Evolutionary conservation across 2,888 invertebrate species (phyloP), one percentile per base, ranked within the genome.

Genomic region (Argynnis bischoffii): DNA sequence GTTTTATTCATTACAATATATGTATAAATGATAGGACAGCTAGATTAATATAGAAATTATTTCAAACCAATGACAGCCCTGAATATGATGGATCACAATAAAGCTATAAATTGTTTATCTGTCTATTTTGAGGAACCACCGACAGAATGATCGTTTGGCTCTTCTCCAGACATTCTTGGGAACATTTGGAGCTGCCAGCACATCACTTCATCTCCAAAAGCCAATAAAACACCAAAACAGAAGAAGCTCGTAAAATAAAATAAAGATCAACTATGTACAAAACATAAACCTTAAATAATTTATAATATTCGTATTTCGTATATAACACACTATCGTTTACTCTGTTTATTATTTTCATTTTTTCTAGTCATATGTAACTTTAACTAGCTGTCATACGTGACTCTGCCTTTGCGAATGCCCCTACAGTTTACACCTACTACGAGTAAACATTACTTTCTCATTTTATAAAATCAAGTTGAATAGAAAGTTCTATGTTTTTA

Each of bases 101-200:
- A 81, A 82, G 81, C 77, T 74, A 72, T 73, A 76, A 76, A 67
- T 76, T 78, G 78, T 78, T 78, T 76, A 78, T 81, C 75, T 71
- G 73, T 78, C 83, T 84, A 85, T 85, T 84, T 79, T 75, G 77
- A 81, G 80, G 77, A 77, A 81, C 81, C 79, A 76, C 71, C 66
- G 67, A 70, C 72, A 75, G 71, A 70, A 68, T 76, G 75, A 77
- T 72, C 61, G 69, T 70, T 81, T 88, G 87, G 88, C 84, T 55
- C 1, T 2, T 6, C 47, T 80, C 87, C 88, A 88, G 77, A 76
- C 75, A 82, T 84, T 78, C 74, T 71, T 60, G 54, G 61, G 66
- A 77, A 78, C 80, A 78, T 79, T 79, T 81, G 71, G 76, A 77
- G 76, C 72, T 64, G 47, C 51, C 60, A 56, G 69, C 60, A 70